Evolutionary conservation across 1,140 invertebrate genomes (phyloP), one percentile per base, ranked within the genome.

Genomic region (Gonioctena quinquepunctata): DNA sequence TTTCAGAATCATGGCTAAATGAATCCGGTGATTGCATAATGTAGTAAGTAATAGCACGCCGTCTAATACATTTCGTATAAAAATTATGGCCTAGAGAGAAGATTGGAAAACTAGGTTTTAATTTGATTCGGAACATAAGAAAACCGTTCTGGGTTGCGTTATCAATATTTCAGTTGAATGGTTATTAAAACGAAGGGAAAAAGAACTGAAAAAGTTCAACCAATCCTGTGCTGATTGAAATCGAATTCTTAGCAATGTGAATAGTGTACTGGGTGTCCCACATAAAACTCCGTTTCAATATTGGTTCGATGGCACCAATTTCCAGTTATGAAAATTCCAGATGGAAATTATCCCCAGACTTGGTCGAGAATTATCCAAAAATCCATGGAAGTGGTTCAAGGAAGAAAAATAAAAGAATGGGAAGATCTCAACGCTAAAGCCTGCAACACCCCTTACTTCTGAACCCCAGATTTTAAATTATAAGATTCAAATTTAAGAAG

Each of bases 1-100:
- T 59, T 48, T 33, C 21, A 48, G 21, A 57, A 19, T 42, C 54
- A 16, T 25, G 54, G 4, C 21, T 11, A 57, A 57, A 57, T 25
- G 54, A 57, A 57, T 21, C 16, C 25, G 54, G 21, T 22, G 19
- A 57, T 25, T 19, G 54, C 22, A 57, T 62, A 62, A 62, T 33
- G 33, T 2, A 42, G 13, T 42, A 42, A 42, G 13, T 42, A 42
- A 42, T 42, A 42, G 33, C 33, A 42, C 33, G 3, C 16, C 33
- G 33, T 42, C 33, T 42, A 42, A 42, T 42, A 42, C 16, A 42
- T 42, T 42, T 42, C 8, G 7, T 2, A 42, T 42, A n/a, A 42
- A 42, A 42, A 42, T 13, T 42, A n/a, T 42, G 1, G 33, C 11
- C 33, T n/a, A n/a, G n/a, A n/a, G n/a, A n/a, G n/a, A 42, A 42